These are phyloP conservation scores for Oikopleura albicans DNA, from an alignment of 23 tunicate genomes.

Conservation along the genomic window DNA sequence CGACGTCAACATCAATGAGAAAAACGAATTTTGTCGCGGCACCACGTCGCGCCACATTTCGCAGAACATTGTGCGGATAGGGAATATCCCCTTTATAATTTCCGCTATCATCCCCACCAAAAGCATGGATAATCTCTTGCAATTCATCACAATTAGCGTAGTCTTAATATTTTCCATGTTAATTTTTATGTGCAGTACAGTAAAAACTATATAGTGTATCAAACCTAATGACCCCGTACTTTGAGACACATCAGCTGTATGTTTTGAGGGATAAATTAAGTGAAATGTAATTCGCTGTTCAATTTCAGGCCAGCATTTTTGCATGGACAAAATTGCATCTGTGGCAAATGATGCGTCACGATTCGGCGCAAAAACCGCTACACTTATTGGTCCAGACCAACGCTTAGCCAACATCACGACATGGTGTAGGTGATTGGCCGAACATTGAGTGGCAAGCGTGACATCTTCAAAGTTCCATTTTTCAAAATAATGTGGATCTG, in stretches of 20 bases:
- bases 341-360: constrained; percentile 69
- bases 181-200: no score
- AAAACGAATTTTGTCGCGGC: neutral
- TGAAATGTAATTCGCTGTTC: constrained; percentile 47
- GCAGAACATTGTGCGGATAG: neutral
- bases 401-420: constrained; percentile 64
- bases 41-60: neutral
- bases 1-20: constrained; percentile 53
- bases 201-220: no score
- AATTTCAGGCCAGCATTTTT: constrained; percentile 48
- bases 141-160: neutral
- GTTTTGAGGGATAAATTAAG: constrained; percentile 60
- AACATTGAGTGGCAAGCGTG: constrained; percentile 67
- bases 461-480: no score
- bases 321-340: constrained; percentile 45
- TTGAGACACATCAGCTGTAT: constrained; percentile 40
- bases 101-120: neutral
- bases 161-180: no score
- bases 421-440: constrained; percentile 85
- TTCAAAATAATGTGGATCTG: no score
- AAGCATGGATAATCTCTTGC: neutral
- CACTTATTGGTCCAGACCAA: constrained; percentile 80
- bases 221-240: no score
- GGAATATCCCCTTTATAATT: neutral
- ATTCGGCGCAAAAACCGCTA: constrained; percentile 65